Evolutionary conservation across 1,140 invertebrate species (phyloP), one percentile per base, ranked within the genome.

Genomic region (Hycleus phaleratus): DNA sequence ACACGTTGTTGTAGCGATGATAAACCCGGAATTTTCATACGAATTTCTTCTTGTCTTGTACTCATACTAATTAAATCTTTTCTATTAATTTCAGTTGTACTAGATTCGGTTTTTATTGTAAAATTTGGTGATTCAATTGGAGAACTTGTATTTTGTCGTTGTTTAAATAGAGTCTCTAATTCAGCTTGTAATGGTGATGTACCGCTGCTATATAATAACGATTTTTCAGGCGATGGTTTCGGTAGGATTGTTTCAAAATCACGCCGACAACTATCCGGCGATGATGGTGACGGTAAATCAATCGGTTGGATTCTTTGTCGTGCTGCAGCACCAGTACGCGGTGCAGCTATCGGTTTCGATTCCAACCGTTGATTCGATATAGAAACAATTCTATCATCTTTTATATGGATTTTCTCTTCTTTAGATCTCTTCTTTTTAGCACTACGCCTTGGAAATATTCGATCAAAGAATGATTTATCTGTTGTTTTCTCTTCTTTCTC

Each of bases 381-480:
- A 18, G 18, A 18, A 18, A 18, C 18, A 18, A 18, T 18, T 18
- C 18, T 39, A 18, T 43, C 49, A 9, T 25, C 38, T 40, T 39
- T 39, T 18, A 8, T 32, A 0, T 32, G 7, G 24, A n/a, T 39
- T 26, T 25, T 51, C 26, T 59, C 57, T 49, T 63, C 50, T 57
- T 61, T 71, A 65, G 24, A 70, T 69, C 66, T 74, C 60, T 39
- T n/a, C 68, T 83, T 84, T 62, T 84, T 81, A 10, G 81, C 81
- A 63, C 81, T 85, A 60, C 82, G 80, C 48, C 84, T 77, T 6
- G 82, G 73, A 26, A 85, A 75, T 12, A 87, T 69, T 53, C 83
- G 77, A 32, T 82, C 80, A 68, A 86, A 83, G 64, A 86, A 85
- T 18, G 83, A 83, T 49, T 78, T 76, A 56, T 84, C 80, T 65